Conservation (phyloP, 2,797 vertebrate genomes). For the Epinephelus coioides region DNA sequence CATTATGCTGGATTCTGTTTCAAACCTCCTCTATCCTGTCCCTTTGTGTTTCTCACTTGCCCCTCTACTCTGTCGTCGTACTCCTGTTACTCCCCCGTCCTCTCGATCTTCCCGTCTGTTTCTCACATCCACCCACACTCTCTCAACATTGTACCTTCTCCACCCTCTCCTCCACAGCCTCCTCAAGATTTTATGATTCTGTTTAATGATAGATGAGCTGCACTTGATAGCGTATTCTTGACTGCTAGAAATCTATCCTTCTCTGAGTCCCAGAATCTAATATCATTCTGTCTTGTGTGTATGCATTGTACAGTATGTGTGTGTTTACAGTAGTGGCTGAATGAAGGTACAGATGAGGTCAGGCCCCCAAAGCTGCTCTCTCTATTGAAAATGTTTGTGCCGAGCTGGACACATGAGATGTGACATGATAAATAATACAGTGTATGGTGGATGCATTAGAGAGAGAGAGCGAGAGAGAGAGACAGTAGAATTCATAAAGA, state of each 20-base stretch:
- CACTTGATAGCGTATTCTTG: slow-evolving; percentile 73
- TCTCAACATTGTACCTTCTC: slow-evolving; percentile 66
- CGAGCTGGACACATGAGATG: slow-evolving; percentile 49
- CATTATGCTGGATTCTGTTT: slow-evolving; percentile 47
- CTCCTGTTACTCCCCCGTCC: slow-evolving; percentile 40
- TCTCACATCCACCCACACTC: slow-evolving; percentile 71
- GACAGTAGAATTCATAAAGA: slow-evolving; percentile 49
- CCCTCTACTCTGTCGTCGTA: slow-evolving; percentile 66
- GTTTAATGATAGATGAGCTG: slow-evolving; percentile 83
- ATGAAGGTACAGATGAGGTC: slow-evolving; percentile 33
- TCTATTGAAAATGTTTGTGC: slow-evolving; percentile 50
- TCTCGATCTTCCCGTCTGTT: slow-evolving; percentile 46
- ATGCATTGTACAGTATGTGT: slow-evolving; percentile 10
- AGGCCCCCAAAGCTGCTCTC: slow-evolving; percentile 22
- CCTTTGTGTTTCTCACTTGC: slow-evolving; percentile 78
- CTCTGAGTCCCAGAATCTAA: slow-evolving; percentile 44
- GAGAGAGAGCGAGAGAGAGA: slow-evolving; percentile 24
- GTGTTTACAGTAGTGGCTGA: slow-evolving; percentile 39
- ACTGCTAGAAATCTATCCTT: slow-evolving; percentile 53
- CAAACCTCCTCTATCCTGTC: slow-evolving; percentile 31
- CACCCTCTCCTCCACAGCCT: slow-evolving; percentile 64
- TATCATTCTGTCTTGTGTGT: slow-evolving; percentile 38
- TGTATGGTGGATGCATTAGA: slow-evolving; percentile 46
- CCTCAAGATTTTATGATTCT: slow-evolving; percentile 81
- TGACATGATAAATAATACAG: slow-evolving; percentile 65